phyloP scores from a whole-genome alignment of 2,113 vertebrate species.

The Arenaria interpres region DNA sequence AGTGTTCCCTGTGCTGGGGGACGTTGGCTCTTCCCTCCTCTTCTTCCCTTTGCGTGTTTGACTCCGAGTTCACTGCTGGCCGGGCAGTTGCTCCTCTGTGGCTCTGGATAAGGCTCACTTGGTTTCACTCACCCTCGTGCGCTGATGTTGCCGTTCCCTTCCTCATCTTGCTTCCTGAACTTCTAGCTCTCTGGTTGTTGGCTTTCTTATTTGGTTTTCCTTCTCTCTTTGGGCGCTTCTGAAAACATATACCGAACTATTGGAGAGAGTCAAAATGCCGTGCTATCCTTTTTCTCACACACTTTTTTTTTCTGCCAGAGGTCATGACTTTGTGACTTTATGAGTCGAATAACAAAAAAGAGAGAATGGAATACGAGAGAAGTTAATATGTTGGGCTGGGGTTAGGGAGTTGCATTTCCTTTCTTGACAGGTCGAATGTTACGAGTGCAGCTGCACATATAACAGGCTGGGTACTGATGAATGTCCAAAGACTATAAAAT shows the following conservation, averaged over 20 bases:
- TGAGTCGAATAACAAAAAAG: not conserved
- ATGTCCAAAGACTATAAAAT: not conserved
- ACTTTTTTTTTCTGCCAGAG: not conserved
- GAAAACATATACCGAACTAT: not conserved
- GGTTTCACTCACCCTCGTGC: not conserved
- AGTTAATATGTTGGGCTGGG: not conserved
- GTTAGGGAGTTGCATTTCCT: not conserved
- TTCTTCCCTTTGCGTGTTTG: not conserved
- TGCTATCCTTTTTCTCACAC: not conserved
- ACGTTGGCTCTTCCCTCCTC: not conserved
- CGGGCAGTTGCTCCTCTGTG: not conserved
- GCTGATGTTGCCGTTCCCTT: not conserved
- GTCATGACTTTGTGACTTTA: not conserved
- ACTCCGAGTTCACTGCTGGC: not conserved
- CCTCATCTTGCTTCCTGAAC: not conserved
- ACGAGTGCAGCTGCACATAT: not conserved
- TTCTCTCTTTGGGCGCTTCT: not conserved
- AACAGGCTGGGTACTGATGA: not conserved
- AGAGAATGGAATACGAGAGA: not conserved
- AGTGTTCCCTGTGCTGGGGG: not conserved
- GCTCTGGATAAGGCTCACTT: not conserved
- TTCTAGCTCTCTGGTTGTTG: not conserved
- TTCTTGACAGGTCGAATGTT: not conserved
- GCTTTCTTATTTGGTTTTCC: not conserved
- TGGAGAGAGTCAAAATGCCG: not conserved